phyloP scores from a whole-genome alignment of 1,140 invertebrate genomes.

The Maconellicoccus hirsutus region DNA sequence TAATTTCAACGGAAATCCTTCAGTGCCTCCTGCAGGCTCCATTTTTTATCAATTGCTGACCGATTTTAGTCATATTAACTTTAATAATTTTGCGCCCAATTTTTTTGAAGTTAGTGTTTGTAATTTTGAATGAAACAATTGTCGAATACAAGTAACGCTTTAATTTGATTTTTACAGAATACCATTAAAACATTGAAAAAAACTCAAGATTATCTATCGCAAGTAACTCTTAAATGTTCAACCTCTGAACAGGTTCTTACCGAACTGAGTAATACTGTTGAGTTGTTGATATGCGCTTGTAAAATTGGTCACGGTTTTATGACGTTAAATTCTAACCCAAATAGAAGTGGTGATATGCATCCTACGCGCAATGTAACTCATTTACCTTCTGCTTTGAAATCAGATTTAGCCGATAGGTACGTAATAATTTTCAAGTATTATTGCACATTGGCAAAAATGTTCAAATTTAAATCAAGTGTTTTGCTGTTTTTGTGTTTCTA shows the following conservation, averaged over 20 bases:
- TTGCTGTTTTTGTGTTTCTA: background rate
- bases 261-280: slow-evolving; percentile 46
- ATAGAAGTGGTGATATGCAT: slow-evolving; percentile 46
- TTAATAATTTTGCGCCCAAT: background rate
- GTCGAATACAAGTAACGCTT: slow-evolving; percentile 25
- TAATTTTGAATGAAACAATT: background rate
- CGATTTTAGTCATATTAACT: background rate
- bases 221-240: slow-evolving; percentile 36
- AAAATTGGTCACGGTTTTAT: slow-evolving; percentile 48
- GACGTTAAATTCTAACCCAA: slow-evolving; percentile 47
- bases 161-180: slow-evolving; percentile 42
- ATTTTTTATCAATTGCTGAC: background rate
- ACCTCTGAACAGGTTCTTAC: slow-evolving; percentile 41
- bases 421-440: background rate
- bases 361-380: slow-evolving; percentile 50
- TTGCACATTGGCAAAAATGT: no score
- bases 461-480: background rate
- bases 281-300: slow-evolving; percentile 49
- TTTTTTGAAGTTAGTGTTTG: background rate
- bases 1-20: background rate
- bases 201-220: slow-evolving; percentile 40
- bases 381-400: slow-evolving; percentile 47
- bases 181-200: slow-evolving; percentile 46
- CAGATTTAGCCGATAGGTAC: slow-evolving; percentile 53
- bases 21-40: background rate